Evolutionary conservation across 2,113 vertebrate species (phyloP).

Genomic region (Apteryx owenii): DNA sequence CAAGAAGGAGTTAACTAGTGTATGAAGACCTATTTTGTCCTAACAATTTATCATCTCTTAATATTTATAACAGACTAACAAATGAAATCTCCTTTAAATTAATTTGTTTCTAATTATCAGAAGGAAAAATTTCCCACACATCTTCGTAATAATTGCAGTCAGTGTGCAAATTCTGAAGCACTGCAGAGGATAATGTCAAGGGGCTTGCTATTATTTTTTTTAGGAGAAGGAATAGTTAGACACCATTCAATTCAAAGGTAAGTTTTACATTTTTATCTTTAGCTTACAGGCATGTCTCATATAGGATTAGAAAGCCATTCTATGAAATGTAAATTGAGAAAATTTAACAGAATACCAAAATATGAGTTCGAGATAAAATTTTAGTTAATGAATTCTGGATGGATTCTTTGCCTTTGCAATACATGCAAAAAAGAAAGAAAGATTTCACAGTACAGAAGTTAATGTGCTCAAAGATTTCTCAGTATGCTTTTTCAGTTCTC

Average conservation of each 20-base stretch:
- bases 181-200: not conserved
- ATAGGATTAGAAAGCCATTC: conserved; percentile 63
- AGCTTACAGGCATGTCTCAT: conserved; percentile 59
- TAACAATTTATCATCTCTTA: not conserved
- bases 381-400: conserved; percentile 56
- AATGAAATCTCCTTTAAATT: conserved; percentile 41
- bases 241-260: conserved; percentile 2
- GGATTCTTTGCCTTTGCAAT: not conserved
- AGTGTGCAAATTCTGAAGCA: not conserved
- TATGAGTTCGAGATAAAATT: conserved; percentile 40
- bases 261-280: conserved; percentile 70
- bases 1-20: not conserved
- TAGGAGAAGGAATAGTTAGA: not conserved
- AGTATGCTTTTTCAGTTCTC: not conserved
- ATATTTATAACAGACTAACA: conserved; percentile 18
- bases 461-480: conserved; percentile 8
- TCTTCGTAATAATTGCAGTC: not conserved
- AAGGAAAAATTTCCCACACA: not conserved
- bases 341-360: conserved; percentile 46
- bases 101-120: conserved; percentile 47
- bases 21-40: not conserved
- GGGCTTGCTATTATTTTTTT: not conserved
- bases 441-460: conserved; percentile 33
- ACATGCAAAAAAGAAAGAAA: conserved; percentile 20
- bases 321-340: conserved; percentile 49